Base-by-base conservation (phyloP, 35 echinoderm and acorn worm species). In the Apostichopus californicus region DNA sequence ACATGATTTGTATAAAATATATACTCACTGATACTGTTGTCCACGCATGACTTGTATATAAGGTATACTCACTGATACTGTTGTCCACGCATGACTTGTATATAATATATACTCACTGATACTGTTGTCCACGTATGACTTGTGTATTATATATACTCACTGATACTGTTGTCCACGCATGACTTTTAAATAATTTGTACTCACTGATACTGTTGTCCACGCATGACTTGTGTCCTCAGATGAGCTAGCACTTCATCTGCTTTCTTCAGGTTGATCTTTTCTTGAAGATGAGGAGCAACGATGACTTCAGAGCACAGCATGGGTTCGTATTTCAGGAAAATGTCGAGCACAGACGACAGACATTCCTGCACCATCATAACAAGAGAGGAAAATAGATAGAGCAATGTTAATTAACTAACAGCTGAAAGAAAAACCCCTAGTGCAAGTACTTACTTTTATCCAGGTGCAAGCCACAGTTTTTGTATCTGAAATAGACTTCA, bases 271-370 rank as follows among this genome's bases (percentile, higher is more conserved):
- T 90, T 54, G 28, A 90, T 54, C 57, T 53, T 90, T 25, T 34
- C 66, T 78, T 90, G 68, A 18, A 90, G 88, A n/a, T 90, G 88
- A 18, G 88, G 72, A 11, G 68, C 66, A 17, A 90, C 68, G 17
- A 90, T 75, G 20, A 73, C 34, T 28, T 90, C 73, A 52, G 86
- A 87, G 59, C 86, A 87, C 13, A 87, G 86, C 5, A 24, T 20
- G 22, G 86, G 86, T 23, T 71, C 14, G 20, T 87, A 57, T 24
- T 87, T 63, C 86, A 87, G 57, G 15, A 87, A 59, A 9, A 63
- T 65, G 10, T 87, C 86, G 13, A 87, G 58, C 6, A 87, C 64
- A 21, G 57, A 11, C 59, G 86, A 87, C 59, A 87, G 21, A 52
- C 86, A 87, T 64, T 63, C 26, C 86, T 87, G 86, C 15, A 86